Base-by-base conservation (phyloP, 2,797 vertebrate genomes). In the Epinephelus awoara region DNA sequence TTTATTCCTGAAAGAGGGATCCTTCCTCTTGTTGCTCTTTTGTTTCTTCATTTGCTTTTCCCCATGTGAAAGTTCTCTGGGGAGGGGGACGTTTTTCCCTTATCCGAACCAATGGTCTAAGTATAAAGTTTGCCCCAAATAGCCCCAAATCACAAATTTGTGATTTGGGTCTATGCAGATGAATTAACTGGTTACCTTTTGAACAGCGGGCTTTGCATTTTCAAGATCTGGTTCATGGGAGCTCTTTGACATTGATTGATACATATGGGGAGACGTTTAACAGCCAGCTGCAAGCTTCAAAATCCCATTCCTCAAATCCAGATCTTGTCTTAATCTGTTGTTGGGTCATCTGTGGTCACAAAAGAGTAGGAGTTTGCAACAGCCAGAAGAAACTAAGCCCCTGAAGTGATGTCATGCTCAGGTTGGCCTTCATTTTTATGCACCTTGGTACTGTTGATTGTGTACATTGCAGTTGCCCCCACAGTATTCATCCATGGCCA, bases 121-220 rank as follows among this genome's bases (percentile, higher is more conserved):
- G 17, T 12, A 64, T 10, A 42, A 18, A 73, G 7, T 63, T 42
- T 21, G 4, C 27, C 5, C 27, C 27, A 29, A 29, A 29, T 29
- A 29, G 27, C 27, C 5, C 27, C 23, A 23, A 23, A 23, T 51
- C 2, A 1, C 10, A 23, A 10, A 44, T 67, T 21, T 57, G 5
- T 1, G 42, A 44, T 67, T 21, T 57, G 5, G 1, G 42, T 5
- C 7, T 23, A n/a, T 49, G 17, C 55, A 4, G 38, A 23, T 42
- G 25, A 25, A 27, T 40, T 19, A 21, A 27, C 18, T 17, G 10
- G 2, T 13, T 29, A 29, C 23, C 50, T 38, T 66, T 38, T n/a
- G 38, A 34, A 85, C 57, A 77, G 62, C 73, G 13, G 77, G 78
- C 75, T 83, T 84, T 86, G 77, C 25, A 75, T 66, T 76, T 81